Evolutionary conservation across 2,113 vertebrate species (phyloP), one percentile per base, ranked within the genome.

Genomic region (Thamnaconus septentrionalis): DNA sequence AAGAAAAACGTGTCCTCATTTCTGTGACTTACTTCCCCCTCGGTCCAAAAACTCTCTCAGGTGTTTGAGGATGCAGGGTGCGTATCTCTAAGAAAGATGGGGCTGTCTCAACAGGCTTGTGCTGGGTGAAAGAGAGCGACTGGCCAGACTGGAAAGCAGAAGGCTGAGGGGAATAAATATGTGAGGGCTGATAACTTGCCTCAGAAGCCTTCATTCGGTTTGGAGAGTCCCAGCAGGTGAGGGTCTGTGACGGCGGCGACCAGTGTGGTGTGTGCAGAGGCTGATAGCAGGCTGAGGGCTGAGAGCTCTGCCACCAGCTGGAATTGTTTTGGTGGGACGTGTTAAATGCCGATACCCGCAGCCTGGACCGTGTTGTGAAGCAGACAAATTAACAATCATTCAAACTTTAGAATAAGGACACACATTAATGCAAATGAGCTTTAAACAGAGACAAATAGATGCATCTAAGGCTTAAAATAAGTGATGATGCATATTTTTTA

Each of bases 21-120:
- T 6, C 42, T 7, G 4, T 9, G 40, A 68, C 79, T 82, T 77
- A 88, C 86, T 48, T 56, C 50, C 10, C 66, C 73, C 71, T 43
- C 8, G 49, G 6, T 58, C 69, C 64, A 60, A 46, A 49, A 12
- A 31, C n/a, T 3, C 7, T 64, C 9, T 51, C 8, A 3, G 61
- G 61, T 44, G 10, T 56, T 62, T 80, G 73, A 8, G 58, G 43
- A 6, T 64, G 57, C 10, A 41, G 12, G 12, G 50, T 65, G 49
- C 5, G 8, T 12, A 31, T 39, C 43, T 71, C 63, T 63, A 12
- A 48, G 11, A 46, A 47, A 4, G 39, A 43, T 5, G 43, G 42
- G 52, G 51, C 48, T 5, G 39, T 18, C 53, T 72, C 66, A 62
- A 60, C 45, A n/a, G 44, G 40, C 10, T 67, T 66, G 7, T 12